A percentile compares a stretch with the other conserved stretches of the same genome.
phyloP scores from a whole-genome alignment of 2,113 vertebrate species.

The Myrmophylax atrothorax region DNA sequence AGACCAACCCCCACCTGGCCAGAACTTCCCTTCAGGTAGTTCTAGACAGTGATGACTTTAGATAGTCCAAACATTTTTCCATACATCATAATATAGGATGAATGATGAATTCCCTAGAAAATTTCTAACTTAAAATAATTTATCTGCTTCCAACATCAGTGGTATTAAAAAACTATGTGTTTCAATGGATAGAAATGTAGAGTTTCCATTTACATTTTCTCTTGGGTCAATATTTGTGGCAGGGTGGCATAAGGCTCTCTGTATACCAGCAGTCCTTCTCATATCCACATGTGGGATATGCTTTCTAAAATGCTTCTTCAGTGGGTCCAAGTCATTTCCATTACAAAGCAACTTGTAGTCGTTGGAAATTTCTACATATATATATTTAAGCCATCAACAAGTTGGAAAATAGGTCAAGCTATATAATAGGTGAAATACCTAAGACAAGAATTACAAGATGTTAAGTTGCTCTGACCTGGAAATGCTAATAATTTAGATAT shows the following conservation, averaged over 20 bases:
- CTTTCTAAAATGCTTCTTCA: neutral
- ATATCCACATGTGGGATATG: neutral
- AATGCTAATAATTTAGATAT: neutral
- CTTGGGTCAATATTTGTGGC: neutral
- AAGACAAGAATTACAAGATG: neutral
- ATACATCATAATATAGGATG: fast-evolving
- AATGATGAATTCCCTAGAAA: neutral
- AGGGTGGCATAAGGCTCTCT: neutral
- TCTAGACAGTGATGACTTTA: neutral
- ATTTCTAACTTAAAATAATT: neutral
- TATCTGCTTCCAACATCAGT: neutral
- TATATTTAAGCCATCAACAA: neutral
- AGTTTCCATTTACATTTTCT: neutral
- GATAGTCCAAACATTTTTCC: neutral
- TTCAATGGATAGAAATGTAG: neutral
- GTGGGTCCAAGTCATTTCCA: neutral
- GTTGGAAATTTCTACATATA: neutral
- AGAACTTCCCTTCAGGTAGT: no score
- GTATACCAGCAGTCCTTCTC: neutral
- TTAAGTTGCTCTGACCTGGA: neutral
- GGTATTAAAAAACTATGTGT: neutral
- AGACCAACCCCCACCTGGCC: no score
- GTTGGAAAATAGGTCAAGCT: neutral
- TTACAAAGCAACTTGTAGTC: neutral
- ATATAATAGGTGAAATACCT: neutral